phyloP scores from a whole-genome alignment of 2,797 vertebrate genomes.

The Sphenopsis melanotis region DNA sequence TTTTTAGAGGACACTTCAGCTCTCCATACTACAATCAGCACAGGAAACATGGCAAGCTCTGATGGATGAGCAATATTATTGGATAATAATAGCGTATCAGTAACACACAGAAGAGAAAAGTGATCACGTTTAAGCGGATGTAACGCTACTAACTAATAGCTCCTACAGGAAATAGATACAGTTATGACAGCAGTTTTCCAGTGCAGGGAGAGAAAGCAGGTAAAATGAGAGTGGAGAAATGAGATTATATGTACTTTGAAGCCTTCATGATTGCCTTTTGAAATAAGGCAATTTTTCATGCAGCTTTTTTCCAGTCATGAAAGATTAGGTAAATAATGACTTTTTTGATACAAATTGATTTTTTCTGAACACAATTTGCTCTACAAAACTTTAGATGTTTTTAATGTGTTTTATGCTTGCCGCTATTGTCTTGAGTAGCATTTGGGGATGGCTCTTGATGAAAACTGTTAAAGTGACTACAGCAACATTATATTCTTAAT shows the following conservation, averaged over 20 bases:
- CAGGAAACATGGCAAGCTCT: background rate
- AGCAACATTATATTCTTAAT: background rate
- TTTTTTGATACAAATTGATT: background rate
- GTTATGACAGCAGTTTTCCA: slow-evolving; percentile 29
- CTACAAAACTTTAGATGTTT: background rate
- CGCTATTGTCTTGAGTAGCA: background rate
- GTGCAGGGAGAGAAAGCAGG: slow-evolving; percentile 35
- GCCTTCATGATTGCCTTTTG: background rate
- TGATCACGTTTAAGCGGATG: slow-evolving; percentile 10
- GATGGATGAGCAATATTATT: slow-evolving; percentile 4
- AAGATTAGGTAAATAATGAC: background rate
- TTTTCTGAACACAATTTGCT: background rate
- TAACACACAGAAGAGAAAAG: slow-evolving; percentile 46
- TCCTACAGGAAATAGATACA: slow-evolving; percentile 50
- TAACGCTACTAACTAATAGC: slow-evolving; percentile 50
- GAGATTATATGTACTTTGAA: slow-evolving; percentile 19
- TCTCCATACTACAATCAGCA: background rate
- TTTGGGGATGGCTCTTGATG: background rate
- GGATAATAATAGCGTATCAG: slow-evolving; percentile 34
- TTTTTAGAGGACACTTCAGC: background rate
- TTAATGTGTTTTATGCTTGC: background rate
- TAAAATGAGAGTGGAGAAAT: slow-evolving; percentile 24
- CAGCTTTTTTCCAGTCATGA: background rate
- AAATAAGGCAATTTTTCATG: background rate
- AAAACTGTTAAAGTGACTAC: background rate